A percentile compares a stretch with the other conserved stretches of the same genome.
Evolutionary conservation across 1,140 invertebrate species (phyloP).

Genomic region (Rhyzopertha dominica): DNA sequence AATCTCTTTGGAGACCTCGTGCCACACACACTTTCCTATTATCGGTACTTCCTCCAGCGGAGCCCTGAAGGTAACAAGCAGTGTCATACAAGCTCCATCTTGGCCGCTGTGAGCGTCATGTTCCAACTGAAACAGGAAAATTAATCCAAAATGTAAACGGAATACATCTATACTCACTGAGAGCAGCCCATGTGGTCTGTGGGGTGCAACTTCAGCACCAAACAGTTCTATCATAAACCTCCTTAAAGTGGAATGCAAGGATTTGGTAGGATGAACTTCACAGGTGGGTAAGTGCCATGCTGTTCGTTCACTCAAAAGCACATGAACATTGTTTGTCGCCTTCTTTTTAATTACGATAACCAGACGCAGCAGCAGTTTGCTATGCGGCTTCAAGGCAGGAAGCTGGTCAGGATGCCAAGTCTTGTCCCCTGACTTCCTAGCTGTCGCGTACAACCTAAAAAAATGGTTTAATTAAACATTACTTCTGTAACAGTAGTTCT

Average conservation of each 20-base stretch:
- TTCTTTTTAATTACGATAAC: slow-evolving; percentile 77
- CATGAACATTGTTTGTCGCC: slow-evolving; percentile 76
- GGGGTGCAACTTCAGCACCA: slow-evolving; percentile 76
- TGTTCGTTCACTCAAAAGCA: slow-evolving; percentile 78
- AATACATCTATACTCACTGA: slow-evolving; percentile 45
- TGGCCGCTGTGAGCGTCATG: slow-evolving; percentile 47
- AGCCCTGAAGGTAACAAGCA: slow-evolving; percentile 80
- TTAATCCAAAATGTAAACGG: background rate
- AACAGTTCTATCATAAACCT: slow-evolving; percentile 91
- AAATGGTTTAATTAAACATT: slow-evolving; percentile 6
- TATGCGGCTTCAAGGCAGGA: slow-evolving; percentile 61
- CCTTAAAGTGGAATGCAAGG: slow-evolving; percentile 79
- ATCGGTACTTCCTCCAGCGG: slow-evolving; percentile 78
- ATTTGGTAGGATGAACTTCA: slow-evolving; percentile 81
- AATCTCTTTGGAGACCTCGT: slow-evolving; percentile 66
- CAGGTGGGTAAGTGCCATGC: slow-evolving; percentile 77
- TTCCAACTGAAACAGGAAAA: slow-evolving; percentile 47
- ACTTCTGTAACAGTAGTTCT: slow-evolving; percentile 20
- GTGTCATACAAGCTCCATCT: slow-evolving; percentile 78
- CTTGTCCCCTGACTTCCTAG: slow-evolving; percentile 39
- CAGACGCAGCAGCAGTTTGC: slow-evolving; percentile 70
- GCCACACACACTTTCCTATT: slow-evolving; percentile 85
- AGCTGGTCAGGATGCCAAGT: slow-evolving; percentile 69
- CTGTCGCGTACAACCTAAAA: slow-evolving; percentile 37
- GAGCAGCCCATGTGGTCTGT: slow-evolving; percentile 77